Evolutionary conservation across 1,140 invertebrate species (phyloP).

Genomic region (Drosophila leontia): DNA sequence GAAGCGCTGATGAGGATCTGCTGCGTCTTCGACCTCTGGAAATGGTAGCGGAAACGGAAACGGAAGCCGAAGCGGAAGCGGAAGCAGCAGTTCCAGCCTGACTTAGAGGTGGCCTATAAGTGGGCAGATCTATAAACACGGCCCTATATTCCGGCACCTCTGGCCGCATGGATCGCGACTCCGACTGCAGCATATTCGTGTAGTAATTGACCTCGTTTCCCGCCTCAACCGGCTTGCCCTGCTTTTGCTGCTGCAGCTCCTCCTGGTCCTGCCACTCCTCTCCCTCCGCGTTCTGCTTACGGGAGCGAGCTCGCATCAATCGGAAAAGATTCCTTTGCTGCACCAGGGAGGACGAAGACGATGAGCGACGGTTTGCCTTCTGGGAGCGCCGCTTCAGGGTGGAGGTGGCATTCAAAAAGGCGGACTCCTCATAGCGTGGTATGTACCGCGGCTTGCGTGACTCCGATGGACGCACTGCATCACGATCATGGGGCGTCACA

Average conservation of each 20-base stretch:
- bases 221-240: slow-evolving; percentile 2
- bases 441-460: slow-evolving; percentile 82
- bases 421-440: slow-evolving; percentile 77
- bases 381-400: not conserved
- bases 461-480: slow-evolving; percentile 18
- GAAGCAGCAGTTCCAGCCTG: not conserved
- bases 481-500: slow-evolving; percentile 57
- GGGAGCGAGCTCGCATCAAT: slow-evolving; percentile 57
- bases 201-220: slow-evolving; percentile 69
- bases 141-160: slow-evolving; percentile 72
- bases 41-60: slow-evolving; percentile 11
- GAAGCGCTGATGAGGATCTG: slow-evolving; percentile 31
- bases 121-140: slow-evolving; percentile 81
- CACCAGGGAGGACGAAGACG: slow-evolving; percentile 14
- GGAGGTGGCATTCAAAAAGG: slow-evolving; percentile 50
- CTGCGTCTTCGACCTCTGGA: slow-evolving; percentile 37
- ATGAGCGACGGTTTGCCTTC: slow-evolving; percentile 26
- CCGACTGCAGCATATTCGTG: slow-evolving; percentile 66
- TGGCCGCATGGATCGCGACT: slow-evolving; percentile 74
- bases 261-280: not conserved
- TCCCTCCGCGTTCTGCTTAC: slow-evolving; percentile 15
- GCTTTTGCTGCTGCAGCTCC: not conserved
- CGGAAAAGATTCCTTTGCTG: slow-evolving; percentile 72
- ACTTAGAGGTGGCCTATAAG: slow-evolving; percentile 65
- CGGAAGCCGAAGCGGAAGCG: not conserved